Conservation (phyloP, 1,140 invertebrate genomes). For the Yoshiicerus persimilis region DNA sequence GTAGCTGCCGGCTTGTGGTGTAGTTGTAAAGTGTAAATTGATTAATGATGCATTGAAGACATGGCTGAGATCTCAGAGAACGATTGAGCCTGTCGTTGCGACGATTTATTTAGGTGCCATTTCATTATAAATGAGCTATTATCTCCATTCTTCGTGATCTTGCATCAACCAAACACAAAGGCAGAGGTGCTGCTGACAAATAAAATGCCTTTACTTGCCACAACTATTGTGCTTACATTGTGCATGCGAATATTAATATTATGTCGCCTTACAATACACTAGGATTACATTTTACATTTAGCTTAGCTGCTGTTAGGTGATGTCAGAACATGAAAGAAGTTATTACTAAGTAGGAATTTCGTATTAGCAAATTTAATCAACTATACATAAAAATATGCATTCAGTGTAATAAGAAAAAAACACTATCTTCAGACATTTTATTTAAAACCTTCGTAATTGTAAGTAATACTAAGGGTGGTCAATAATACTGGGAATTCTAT, state of each 20-base stretch:
- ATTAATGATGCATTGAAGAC: constrained; percentile 35
- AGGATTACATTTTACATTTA: too few relatives aligned
- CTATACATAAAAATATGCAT: too few relatives aligned
- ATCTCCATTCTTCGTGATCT: constrained; percentile 12
- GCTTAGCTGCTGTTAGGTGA: too few relatives aligned
- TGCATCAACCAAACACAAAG: not conserved
- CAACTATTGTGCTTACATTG: not conserved
- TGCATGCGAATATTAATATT: not conserved
- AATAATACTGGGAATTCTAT: too few relatives aligned
- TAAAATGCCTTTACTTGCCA: not conserved
- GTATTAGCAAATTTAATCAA: too few relatives aligned
- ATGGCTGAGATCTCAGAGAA: constrained; percentile 29
- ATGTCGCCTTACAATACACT: not conserved
- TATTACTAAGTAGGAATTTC: too few relatives aligned
- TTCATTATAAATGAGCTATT: constrained; percentile 36
- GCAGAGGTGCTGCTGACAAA: not conserved
- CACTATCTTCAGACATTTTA: too few relatives aligned
- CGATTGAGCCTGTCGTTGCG: constrained; percentile 36
- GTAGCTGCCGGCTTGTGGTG: constrained; percentile 29
- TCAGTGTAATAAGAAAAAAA: too few relatives aligned
- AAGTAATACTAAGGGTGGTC: too few relatives aligned
- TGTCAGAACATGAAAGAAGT: too few relatives aligned
- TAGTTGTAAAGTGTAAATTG: constrained; percentile 36
- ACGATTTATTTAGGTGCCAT: constrained; percentile 40
- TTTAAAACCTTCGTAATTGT: too few relatives aligned